Conservation (phyloP, 2,888 invertebrate genomes). For the Papilio elwesi region DNA sequence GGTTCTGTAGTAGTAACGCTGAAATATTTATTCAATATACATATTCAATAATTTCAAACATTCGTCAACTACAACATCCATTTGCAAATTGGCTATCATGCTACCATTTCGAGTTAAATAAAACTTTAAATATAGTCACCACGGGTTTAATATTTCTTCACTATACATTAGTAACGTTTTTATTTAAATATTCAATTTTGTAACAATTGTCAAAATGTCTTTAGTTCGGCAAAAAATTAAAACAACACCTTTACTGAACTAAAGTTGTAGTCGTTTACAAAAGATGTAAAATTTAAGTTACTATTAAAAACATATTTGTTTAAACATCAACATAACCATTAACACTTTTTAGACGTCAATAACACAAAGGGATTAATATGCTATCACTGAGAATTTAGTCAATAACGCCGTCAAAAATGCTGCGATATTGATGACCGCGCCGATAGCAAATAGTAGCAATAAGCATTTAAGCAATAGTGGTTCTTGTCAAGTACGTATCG, state of each 20-base stretch:
- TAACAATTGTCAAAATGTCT: slow-evolving; percentile 15
- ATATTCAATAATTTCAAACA: not conserved
- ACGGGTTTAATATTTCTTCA: not conserved
- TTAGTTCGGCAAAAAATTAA: slow-evolving; percentile 11
- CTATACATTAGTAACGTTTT: slow-evolving; percentile 22
- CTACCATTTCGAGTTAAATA: not conserved
- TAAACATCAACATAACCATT: not conserved
- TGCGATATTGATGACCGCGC: not conserved
- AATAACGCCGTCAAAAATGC: not conserved
- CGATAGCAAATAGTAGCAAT: too few species aligned
- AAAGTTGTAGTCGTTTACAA: not conserved
- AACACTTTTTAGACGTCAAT: not conserved
- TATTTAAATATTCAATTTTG: slow-evolving; percentile 27
- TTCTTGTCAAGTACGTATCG: too few species aligned
- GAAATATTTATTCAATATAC: slow-evolving; percentile 24
- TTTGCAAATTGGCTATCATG: not conserved
- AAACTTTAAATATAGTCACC: not conserved
- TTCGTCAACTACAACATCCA: slow-evolving; percentile 13
- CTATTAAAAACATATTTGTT: not conserved
- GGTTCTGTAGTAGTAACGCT: slow-evolving; percentile 24
- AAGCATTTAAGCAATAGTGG: too few species aligned
- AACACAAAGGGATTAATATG: not conserved
- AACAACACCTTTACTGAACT: not conserved
- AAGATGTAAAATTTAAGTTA: not conserved
- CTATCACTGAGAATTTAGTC: slow-evolving; percentile 5